phyloP scores from a whole-genome alignment of 2,797 vertebrate species.

The Enteromius argenteus region DNA sequence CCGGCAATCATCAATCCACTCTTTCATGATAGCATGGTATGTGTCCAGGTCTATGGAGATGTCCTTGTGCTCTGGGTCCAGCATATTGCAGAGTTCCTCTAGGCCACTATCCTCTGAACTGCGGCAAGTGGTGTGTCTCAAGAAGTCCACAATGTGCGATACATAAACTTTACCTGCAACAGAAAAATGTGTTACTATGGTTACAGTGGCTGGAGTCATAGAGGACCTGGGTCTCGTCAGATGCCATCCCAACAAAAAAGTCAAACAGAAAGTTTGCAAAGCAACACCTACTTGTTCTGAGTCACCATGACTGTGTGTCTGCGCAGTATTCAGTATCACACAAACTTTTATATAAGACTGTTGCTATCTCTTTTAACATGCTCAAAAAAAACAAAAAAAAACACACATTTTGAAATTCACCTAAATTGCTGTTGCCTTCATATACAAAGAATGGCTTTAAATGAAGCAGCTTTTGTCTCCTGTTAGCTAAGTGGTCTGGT shows the following conservation, averaged over 20 bases:
- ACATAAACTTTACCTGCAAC: conserved; percentile 86
- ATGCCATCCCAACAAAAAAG: neutral
- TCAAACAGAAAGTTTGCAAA: conserved; percentile 4
- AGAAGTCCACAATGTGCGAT: conserved; percentile 86
- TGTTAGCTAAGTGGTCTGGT: neutral
- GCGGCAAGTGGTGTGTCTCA: conserved; percentile 84
- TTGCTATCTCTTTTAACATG: neutral
- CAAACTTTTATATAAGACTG: too few relatives aligned
- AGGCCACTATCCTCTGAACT: conserved; percentile 84
- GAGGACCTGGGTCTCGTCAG: neutral
- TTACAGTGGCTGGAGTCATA: conserved; percentile 7
- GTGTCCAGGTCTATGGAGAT: conserved; percentile 87
- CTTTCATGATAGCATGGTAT: conserved; percentile 85
- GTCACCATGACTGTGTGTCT: neutral
- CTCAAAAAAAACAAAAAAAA: neutral
- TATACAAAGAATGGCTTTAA: neutral
- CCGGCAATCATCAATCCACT: conserved; percentile 87
- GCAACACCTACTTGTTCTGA: conserved; percentile 8
- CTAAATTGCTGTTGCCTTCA: neutral
- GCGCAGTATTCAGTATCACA: neutral
- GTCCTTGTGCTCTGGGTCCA: conserved; percentile 87
- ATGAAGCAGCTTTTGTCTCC: neutral
- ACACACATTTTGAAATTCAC: neutral
- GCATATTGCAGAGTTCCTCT: conserved; percentile 87
- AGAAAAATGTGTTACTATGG: conserved; percentile 43